A percentile compares a stretch with the other conserved stretches of the same genome.
phyloP scores from a whole-genome alignment of 2,797 vertebrate genomes.

The Pteronotus mesoamericanus region DNA sequence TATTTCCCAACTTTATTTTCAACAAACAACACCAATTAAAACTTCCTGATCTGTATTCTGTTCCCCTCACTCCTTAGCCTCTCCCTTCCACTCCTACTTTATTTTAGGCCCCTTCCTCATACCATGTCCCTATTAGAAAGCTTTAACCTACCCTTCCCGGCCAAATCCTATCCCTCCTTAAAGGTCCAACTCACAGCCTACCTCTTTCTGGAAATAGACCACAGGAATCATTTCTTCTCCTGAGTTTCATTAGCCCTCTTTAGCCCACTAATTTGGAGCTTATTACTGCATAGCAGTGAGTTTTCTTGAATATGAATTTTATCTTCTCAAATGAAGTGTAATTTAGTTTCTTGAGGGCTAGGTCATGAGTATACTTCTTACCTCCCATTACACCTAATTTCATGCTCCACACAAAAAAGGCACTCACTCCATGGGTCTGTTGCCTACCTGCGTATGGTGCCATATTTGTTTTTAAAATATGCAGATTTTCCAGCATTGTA shows the following conservation, averaged over 20 bases:
- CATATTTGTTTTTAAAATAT: not conserved
- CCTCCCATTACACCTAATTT: not conserved
- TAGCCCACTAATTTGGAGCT: not conserved
- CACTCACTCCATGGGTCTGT: not conserved
- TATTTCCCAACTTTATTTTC: not conserved
- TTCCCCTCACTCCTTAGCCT: not conserved
- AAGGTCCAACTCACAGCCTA: not conserved
- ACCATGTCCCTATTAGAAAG: not conserved
- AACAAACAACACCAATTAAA: not conserved
- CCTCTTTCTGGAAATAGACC: not conserved
- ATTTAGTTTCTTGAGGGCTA: not conserved
- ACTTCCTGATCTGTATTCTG: not conserved
- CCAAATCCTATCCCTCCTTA: not conserved
- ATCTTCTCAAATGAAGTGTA: not conserved
- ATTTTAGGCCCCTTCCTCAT: not conserved
- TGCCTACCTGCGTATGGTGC: not conserved
- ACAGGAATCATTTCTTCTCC: not conserved
- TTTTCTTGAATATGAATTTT: not conserved
- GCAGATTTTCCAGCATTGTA: not conserved
- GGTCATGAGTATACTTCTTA: not conserved
- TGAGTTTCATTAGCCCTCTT: not conserved
- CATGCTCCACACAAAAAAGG: not conserved
- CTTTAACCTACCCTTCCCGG: not conserved
- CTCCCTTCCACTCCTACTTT: not conserved
- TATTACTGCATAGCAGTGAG: not conserved